These are phyloP conservation scores for Labroides dimidiatus DNA, from an alignment of 2,797 vertebrate genomes.

Conservation along the genomic window DNA sequence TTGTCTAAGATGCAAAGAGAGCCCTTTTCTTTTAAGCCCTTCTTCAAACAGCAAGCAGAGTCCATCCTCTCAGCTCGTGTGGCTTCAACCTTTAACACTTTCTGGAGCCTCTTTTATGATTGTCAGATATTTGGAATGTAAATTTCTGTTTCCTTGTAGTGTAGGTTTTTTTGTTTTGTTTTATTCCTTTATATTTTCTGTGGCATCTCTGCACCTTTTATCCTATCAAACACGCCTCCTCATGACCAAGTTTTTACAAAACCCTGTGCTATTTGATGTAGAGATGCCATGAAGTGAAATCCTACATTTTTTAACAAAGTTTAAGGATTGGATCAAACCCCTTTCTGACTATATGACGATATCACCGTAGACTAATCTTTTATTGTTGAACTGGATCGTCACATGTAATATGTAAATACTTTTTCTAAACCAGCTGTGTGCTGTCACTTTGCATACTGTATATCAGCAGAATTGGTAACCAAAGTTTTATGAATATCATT, in stretches of 20 bases:
- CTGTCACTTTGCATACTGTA: slow-evolving; percentile 81
- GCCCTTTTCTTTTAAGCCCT: slow-evolving; percentile 43
- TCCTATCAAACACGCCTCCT: slow-evolving; percentile 30
- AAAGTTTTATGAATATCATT: slow-evolving; percentile 83
- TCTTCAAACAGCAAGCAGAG: slow-evolving; percentile 32
- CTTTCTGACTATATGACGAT: slow-evolving; percentile 47
- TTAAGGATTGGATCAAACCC: slow-evolving; percentile 43
- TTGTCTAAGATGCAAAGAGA: slow-evolving; percentile 63
- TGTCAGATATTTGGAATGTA: slow-evolving; percentile 82
- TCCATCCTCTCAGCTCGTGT: slow-evolving; percentile 34
- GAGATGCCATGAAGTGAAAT: slow-evolving; percentile 52
- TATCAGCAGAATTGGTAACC: slow-evolving; percentile 85
- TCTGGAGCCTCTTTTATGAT: slow-evolving; percentile 72
- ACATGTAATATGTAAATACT: slow-evolving; percentile 80
- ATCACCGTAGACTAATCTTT: slow-evolving; percentile 56
- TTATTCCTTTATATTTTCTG: slow-evolving; percentile 11
- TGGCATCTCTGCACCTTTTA: slow-evolving; percentile 39
- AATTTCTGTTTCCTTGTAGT: slow-evolving; percentile 48
- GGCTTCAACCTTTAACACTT: slow-evolving; percentile 62
- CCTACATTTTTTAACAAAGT: slow-evolving; percentile 16
- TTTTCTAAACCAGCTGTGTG: slow-evolving; percentile 79
- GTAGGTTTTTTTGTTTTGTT: slow-evolving; percentile 7
- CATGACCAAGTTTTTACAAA: slow-evolving; percentile 34
- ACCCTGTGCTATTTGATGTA: slow-evolving; percentile 34
- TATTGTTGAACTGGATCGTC: slow-evolving; percentile 63